Evolutionary conservation across 2,113 vertebrate species (phyloP).

Genomic region (Chamaea fasciata): DNA sequence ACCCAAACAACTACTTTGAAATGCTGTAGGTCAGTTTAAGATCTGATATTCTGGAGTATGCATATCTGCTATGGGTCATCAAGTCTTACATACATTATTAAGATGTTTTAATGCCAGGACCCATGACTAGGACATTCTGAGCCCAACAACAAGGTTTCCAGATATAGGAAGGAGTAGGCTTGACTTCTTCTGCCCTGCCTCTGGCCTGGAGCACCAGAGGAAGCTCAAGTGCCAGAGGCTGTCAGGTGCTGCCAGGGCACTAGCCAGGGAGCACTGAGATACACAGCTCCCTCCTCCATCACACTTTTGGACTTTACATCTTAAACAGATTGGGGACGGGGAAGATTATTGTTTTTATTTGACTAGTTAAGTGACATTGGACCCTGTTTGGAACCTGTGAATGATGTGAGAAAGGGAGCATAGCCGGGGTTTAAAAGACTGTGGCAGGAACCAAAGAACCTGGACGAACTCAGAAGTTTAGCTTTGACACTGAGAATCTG

Average conservation of each 20-base stretch:
- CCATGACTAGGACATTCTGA: neutral
- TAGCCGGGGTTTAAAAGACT: neutral
- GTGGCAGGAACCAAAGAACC: neutral
- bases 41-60: neutral
- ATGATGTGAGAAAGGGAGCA: neutral
- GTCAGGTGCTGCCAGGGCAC: neutral
- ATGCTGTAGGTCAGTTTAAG: neutral
- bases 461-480: neutral
- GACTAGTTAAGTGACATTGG: neutral
- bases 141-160: neutral
- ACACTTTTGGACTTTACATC: neutral
- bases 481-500: neutral
- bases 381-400: neutral
- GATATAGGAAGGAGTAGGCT: neutral
- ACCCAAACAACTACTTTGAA: neutral
- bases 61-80: neutral
- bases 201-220: neutral
- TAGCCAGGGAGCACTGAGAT: neutral
- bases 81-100: neutral
- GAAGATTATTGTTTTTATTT: neutral
- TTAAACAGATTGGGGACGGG: neutral
- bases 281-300: neutral
- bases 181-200: fast-evolving
- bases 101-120: neutral
- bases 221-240: neutral